Evolutionary conservation across 2,113 vertebrate genomes (phyloP).

Genomic region (Scomber colias): DNA sequence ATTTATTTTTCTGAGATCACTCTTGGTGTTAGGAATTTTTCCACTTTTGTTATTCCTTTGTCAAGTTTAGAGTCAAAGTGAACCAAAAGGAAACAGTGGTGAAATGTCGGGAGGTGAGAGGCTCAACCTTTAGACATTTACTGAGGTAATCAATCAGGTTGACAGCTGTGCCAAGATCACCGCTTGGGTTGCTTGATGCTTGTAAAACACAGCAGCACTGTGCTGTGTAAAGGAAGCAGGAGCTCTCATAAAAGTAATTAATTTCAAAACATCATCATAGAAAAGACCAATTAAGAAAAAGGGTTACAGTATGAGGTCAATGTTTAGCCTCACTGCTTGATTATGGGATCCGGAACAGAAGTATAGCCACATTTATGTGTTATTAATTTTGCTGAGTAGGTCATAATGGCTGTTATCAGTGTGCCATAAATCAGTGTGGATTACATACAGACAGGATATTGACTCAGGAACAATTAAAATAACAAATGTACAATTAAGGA

Average conservation of each 20-base stretch:
- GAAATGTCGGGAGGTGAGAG: conserved; percentile 76
- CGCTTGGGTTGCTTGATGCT: conserved; percentile 27
- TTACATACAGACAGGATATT: background rate
- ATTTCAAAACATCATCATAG: conserved; percentile 43
- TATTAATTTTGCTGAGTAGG: conserved; percentile 35
- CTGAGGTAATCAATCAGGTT: conserved; percentile 76
- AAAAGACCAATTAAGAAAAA: conserved; percentile 62
- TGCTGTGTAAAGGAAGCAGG: conserved; percentile 4
- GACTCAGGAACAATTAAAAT: conserved; percentile 16
- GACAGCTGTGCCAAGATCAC: conserved; percentile 46
- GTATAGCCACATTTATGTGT: conserved; percentile 14
- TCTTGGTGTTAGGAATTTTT: conserved; percentile 51
- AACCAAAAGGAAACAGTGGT: conserved; percentile 56
- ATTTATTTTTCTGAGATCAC: conserved; percentile 66
- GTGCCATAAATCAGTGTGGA: conserved; percentile 33
- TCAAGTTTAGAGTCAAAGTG: conserved; percentile 65
- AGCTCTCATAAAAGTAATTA: conserved; percentile 36
- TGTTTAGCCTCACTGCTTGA: conserved; percentile 17
- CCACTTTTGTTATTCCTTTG: conserved; percentile 53
- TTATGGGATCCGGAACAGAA: conserved; percentile 25
- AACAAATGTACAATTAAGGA: conserved; percentile 13
- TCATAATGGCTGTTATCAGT: conserved; percentile 36
- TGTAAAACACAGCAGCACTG: conserved; percentile 31
- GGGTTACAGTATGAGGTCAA: conserved; percentile 34
- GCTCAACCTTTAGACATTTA: conserved; percentile 80